Conservation (phyloP, 2,888 invertebrate genomes). For the Drosophila nigricruria region DNA sequence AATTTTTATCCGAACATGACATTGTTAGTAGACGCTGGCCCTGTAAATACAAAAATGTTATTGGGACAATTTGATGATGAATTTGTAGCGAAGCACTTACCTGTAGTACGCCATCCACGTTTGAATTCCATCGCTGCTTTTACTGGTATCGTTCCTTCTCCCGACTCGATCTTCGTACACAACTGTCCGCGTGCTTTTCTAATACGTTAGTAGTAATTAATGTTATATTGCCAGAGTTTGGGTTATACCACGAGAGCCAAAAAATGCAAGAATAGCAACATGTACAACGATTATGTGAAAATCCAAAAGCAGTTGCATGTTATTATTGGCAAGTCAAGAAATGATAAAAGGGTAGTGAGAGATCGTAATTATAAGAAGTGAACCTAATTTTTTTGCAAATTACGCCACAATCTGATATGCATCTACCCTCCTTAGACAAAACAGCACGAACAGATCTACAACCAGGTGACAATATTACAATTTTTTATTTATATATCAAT, state of each 20-base stretch:
- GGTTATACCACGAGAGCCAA: conserved; percentile 46
- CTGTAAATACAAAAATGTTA: conserved; percentile 49
- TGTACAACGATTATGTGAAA: conserved; percentile 56
- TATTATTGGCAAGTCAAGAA: conserved; percentile 52
- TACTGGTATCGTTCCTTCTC: conserved; percentile 96
- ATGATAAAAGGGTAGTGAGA: conserved; percentile 47
- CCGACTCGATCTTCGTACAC: conserved; percentile 98
- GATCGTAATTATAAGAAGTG: conserved; percentile 48
- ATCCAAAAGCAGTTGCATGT: conserved; percentile 61
- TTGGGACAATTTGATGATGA: neutral
- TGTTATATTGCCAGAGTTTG: conserved; percentile 39
- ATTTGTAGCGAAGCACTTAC: conserved; percentile 85
- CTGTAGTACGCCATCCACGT: conserved; percentile 96
- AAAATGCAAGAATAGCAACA: conserved; percentile 52
- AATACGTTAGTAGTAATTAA: conserved; percentile 65
- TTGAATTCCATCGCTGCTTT: conserved; percentile 92
- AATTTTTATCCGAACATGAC: conserved; percentile 99
- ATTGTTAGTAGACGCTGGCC: conserved; percentile 97
- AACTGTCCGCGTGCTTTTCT: conserved; percentile 94
- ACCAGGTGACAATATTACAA: neutral
- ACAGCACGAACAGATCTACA: neutral
- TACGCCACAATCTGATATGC: conserved; percentile 1
- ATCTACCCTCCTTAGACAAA: neutral
- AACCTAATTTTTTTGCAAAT: conserved; percentile 23
- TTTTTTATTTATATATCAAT: neutral